Conservation (phyloP, 2,113 vertebrate genomes). For the Apaloderma vittatum region DNA sequence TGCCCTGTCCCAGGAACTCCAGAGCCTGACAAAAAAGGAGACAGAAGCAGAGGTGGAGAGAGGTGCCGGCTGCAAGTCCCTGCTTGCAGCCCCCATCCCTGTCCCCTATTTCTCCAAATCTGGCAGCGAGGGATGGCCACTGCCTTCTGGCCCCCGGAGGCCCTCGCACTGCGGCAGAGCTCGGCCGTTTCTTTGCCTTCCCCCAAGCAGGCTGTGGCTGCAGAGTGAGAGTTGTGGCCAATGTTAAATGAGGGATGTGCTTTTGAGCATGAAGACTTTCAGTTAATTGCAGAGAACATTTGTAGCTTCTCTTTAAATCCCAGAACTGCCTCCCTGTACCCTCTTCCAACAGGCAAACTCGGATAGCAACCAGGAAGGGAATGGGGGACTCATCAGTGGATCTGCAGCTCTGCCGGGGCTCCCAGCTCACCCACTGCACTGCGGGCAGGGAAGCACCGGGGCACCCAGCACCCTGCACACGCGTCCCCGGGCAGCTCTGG, state of each 20-base stretch:
- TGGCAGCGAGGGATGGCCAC: rapidly evolving
- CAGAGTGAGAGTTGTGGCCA: neutral
- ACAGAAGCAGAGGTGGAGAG: neutral
- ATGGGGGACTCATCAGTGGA: rapidly evolving
- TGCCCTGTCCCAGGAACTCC: neutral
- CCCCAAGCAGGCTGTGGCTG: neutral
- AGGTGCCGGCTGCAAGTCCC: neutral
- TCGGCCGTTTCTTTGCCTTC: rapidly evolving
- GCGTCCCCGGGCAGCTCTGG: rapidly evolving
- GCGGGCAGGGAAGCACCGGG: neutral
- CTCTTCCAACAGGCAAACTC: neutral
- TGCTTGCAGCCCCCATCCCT: neutral
- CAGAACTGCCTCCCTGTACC: neutral
- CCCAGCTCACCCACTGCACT: neutral
- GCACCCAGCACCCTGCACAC: neutral
- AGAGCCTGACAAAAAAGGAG: neutral
- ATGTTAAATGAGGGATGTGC: neutral
- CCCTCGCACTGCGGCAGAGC: neutral
- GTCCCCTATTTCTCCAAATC: neutral
- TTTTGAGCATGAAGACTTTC: neutral
- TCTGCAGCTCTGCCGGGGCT: neutral
- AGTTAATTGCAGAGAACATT: constrained; percentile 10
- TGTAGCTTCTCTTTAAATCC: neutral
- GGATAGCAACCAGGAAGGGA: neutral
- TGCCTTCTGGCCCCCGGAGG: rapidly evolving